phyloP scores from a whole-genome alignment of 2,797 vertebrate genomes.

The Dipus sagitta region DNA sequence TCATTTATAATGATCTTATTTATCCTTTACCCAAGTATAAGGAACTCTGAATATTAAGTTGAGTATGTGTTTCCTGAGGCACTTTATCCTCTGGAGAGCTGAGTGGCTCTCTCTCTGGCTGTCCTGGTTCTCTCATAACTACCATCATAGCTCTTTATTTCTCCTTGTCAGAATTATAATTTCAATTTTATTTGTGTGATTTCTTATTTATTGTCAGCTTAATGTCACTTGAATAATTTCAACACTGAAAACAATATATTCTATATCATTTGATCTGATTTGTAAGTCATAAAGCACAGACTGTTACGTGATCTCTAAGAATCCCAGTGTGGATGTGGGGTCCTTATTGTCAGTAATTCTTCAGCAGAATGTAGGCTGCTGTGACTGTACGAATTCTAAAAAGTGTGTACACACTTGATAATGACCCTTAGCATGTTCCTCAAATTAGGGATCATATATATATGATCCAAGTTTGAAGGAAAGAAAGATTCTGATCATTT shows the following conservation, averaged over 20 bases:
- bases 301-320: not conserved
- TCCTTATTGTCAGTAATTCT: not conserved
- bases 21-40: not conserved
- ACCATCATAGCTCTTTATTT: not conserved
- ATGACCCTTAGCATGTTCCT: not conserved
- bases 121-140: not conserved
- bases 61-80: not conserved
- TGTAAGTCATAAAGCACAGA: not conserved
- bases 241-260: not conserved
- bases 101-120: not conserved
- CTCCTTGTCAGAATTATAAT: not conserved
- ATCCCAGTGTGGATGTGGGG: not conserved
- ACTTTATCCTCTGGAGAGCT: not conserved
- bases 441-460: not conserved
- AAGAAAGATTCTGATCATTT: not conserved
- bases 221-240: not conserved
- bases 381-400: not conserved
- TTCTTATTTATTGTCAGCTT: not conserved
- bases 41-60: constrained; percentile 3
- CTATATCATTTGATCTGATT: not conserved
- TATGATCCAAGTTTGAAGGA: not conserved
- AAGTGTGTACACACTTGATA: not conserved
- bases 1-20: not conserved
- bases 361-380: not conserved
- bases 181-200: not conserved